These are phyloP conservation scores for Therioaphis trifolii DNA, from an alignment of 2,888 invertebrate species.

Conservation along the genomic window DNA sequence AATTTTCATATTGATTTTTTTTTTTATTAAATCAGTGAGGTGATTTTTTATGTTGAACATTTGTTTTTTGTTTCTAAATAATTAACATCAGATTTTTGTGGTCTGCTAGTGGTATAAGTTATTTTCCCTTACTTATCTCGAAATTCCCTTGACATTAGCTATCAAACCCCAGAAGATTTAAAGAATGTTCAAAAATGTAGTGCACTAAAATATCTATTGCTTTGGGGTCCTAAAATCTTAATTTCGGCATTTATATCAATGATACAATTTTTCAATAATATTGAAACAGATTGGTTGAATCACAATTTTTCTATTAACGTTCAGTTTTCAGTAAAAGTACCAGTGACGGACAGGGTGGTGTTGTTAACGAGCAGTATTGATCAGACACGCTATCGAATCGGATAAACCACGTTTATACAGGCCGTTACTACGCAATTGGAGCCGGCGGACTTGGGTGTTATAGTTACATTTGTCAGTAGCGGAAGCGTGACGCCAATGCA, in stretches of 20 bases:
- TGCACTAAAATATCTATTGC: background rate
- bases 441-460: background rate
- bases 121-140: too few species aligned
- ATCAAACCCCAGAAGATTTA: too few species aligned
- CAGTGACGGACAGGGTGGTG: background rate
- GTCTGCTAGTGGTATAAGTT: too few species aligned
- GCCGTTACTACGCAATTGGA: background rate
- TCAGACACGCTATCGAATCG: background rate
- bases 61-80: too few species aligned
- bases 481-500: background rate
- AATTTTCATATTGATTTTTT: too few species aligned
- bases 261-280: too few species aligned
- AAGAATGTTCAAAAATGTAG: too few species aligned
- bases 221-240: background rate
- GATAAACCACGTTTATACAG: background rate
- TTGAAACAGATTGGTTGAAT: too few species aligned
- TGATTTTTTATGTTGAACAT: too few species aligned
- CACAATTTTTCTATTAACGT: background rate
- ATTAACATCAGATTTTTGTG: too few species aligned
- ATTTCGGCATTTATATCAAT: background rate
- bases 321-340: background rate
- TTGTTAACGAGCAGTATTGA: conserved; percentile 23
- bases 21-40: too few species aligned
- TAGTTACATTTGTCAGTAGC: background rate
- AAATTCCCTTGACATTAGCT: too few species aligned